A percentile compares a stretch with the other conserved stretches of the same genome.
These are phyloP conservation scores for Macquaria ambigua DNA, from an alignment of 2,113 vertebrate species.

Conservation along the genomic window DNA sequence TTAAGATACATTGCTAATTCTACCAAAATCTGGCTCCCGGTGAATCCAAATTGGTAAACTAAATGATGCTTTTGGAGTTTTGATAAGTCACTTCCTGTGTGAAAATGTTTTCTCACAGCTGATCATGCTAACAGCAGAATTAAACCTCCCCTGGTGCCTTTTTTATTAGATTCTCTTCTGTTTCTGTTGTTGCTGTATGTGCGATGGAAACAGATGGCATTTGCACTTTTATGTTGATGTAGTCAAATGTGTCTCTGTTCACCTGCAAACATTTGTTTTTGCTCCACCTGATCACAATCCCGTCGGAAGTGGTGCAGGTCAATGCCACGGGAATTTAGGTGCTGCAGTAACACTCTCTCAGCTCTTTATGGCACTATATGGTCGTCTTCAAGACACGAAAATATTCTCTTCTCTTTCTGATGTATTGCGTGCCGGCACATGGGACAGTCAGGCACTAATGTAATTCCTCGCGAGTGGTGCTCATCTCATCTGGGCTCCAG, in stretches of 20 bases:
- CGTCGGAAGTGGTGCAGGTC: conserved; percentile 18
- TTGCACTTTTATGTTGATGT: background rate
- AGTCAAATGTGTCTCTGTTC: background rate
- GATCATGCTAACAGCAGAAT: background rate
- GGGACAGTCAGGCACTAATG: conserved; percentile 70
- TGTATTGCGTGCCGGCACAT: conserved; percentile 59
- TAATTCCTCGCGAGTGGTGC: conserved; percentile 70
- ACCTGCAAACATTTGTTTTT: conserved; percentile 11
- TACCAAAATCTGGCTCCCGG: background rate
- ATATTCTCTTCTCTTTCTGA: conserved; percentile 61
- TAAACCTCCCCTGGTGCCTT: background rate
- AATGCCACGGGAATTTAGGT: conserved; percentile 30
- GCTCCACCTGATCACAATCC: background rate
- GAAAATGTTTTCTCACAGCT: background rate
- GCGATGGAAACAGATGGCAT: background rate
- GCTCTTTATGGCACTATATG: conserved; percentile 42
- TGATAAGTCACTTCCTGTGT: background rate
- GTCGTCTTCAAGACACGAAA: conserved; percentile 53
- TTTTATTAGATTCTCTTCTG: background rate
- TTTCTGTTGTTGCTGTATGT: background rate
- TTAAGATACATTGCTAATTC: background rate
- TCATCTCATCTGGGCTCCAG: conserved; percentile 76
- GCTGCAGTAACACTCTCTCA: conserved; percentile 36
- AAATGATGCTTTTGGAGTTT: background rate
- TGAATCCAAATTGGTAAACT: background rate